Base-by-base conservation (phyloP, 2,113 vertebrate species). In the Astur gentilis region DNA sequence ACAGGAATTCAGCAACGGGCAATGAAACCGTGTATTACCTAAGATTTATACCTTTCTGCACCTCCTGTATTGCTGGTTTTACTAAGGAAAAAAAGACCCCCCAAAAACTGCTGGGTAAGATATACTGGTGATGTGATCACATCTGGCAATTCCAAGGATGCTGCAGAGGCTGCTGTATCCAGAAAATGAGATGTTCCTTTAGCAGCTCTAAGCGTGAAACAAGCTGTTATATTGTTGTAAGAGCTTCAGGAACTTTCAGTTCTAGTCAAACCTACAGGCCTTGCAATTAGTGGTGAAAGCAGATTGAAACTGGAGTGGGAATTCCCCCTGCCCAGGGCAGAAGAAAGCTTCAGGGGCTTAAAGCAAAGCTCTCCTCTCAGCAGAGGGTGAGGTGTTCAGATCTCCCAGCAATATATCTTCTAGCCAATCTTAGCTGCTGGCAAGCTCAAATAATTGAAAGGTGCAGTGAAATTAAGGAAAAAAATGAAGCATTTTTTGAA, bases 21-120 rank as follows among this genome's bases (percentile, higher is more conserved):
- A 82, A 76, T 87, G 81, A 97, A 96, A 96, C 67, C 1, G 0
- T 80, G 45, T 67, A 78, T 94, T 94, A 92, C 49, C 66, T 71
- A 71, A 93, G 76, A 91, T 95, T 92, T 95, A 96, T 36, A 92
- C 57, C 42, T 85, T 90, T 77, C 75, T 90, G 54, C 45, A 83
- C n/a, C 64, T 94, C 75, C 36, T n/a, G 12, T 88, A 54, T 61
- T 90, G 54, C 78, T 90, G 38, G 62, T 61, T 90, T 83, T 65
- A 54, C 58, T 52, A 38, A 42, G 16, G 10, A 45, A 93, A 82
- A 75, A 61, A 50, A 73, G 40, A 38, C 12, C 25, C 20, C 18
- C 17, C 1, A 7, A 38, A 66, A 79, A 72, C 31, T 62, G 36
- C 67, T 93, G 27, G 61, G 45, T 83, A 76, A 91, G 57, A 94